Evolutionary conservation across 2,113 vertebrate genomes (phyloP), one percentile per base, ranked within the genome.

Genomic region (Gadus macrocephalus): DNA sequence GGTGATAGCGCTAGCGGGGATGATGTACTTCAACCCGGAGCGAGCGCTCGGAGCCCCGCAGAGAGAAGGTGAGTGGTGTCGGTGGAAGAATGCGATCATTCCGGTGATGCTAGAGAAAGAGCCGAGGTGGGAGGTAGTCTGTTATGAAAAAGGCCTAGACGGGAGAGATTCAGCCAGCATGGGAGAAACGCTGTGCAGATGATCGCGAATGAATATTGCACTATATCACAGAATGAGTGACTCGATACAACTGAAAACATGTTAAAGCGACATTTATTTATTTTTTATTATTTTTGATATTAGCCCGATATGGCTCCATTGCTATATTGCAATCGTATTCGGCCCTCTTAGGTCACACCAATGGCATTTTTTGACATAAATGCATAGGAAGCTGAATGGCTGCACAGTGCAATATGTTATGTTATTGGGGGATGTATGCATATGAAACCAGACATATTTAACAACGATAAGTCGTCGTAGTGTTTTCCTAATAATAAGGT

Each of bases 1-100:
- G 87, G 78, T 92, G 89, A 90, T 93, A 64, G 89, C 88, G 83
- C 82, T 93, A 84, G 92, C 86, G 87, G 88, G 90, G 81, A 91
- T 94, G 92, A 92, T 91, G 78, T 92, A 90, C 91, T 89, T 94
- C 81, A 92, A 90, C 90, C 93, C 93, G 73, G 93, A 94, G 83
- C 91, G 91, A 90, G 92, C 91, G 70, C 91, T 95, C 78, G 95
- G 93, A 89, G 94, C 93, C 83, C 95, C 95, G 87, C 93, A 93
- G 90, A 92, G 93, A 83, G 93, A 94, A 88, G 95, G 95, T 95
- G 92, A 95, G 94, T 82, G 56, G 75, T 72, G 82, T 58, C 71
- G 83, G 75, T 49, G 72, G 68, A 25, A 22, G 60, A 55, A 62
- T 72, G 74, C n/a, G 62, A 62, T 22, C 56, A 75, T 83, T 75